Evolutionary conservation across 2,888 invertebrate genomes (phyloP).

Genomic region (Macrosoma leucophasiata): DNA sequence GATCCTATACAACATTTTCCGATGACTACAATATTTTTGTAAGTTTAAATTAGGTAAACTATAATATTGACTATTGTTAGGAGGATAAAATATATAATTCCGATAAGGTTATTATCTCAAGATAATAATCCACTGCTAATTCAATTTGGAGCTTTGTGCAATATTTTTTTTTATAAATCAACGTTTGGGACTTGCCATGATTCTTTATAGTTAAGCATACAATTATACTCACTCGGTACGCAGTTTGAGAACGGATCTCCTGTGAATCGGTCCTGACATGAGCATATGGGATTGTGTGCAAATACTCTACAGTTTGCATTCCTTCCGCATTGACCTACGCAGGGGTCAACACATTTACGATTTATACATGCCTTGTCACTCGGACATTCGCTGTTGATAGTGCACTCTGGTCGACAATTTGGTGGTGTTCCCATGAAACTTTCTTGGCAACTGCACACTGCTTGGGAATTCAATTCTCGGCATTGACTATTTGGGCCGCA

Average conservation of each 20-base stretch:
- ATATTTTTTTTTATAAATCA: too few relatives aligned
- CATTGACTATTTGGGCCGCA: constrained; percentile 88
- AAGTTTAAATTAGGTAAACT: too few relatives aligned
- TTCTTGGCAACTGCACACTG: constrained; percentile 82
- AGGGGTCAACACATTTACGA: constrained; percentile 86
- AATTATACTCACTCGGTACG: constrained; percentile 61
- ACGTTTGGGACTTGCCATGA: too few relatives aligned
- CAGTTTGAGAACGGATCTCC: constrained; percentile 85
- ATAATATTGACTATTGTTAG: too few relatives aligned
- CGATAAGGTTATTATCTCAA: too few relatives aligned
- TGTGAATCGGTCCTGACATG: constrained; percentile 81
- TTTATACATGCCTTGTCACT: constrained; percentile 84
- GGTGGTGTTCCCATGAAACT: constrained; percentile 85
- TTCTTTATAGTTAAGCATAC: too few relatives aligned
- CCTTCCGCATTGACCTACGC: constrained; percentile 85
- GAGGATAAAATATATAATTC: too few relatives aligned
- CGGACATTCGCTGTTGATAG: constrained; percentile 86
- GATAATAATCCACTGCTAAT: too few relatives aligned
- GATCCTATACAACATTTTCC: too few relatives aligned
- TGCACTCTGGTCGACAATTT: constrained; percentile 88
- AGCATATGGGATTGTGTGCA: constrained; percentile 88
- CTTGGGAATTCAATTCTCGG: constrained; percentile 79
- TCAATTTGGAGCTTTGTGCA: too few relatives aligned
- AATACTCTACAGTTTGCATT: constrained; percentile 87
- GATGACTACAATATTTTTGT: too few relatives aligned